Evolutionary conservation across 2,888 invertebrate species (phyloP).

Genomic region (Yponomeuta evonymella): DNA sequence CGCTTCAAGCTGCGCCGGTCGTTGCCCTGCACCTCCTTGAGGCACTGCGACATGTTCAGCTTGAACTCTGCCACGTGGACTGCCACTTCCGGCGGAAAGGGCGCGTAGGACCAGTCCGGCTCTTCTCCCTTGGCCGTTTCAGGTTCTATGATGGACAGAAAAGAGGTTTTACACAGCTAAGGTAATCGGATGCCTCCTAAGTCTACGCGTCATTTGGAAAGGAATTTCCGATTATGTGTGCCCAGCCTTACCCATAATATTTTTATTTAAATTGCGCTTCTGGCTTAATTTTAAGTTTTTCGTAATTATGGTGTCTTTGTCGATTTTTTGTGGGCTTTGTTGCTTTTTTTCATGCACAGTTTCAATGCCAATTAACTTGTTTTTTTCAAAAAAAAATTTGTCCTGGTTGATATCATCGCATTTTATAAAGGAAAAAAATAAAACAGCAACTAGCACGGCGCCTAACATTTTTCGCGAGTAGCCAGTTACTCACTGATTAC

Average conservation of each 20-base stretch:
- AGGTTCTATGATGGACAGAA: background rate
- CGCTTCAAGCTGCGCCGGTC: constrained; percentile 47
- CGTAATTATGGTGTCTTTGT: constrained; percentile 56
- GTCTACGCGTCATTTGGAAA: no score
- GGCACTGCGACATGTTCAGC: constrained; percentile 60
- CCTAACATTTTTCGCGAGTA: background rate
- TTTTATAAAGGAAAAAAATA: background rate
- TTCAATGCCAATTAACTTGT: constrained; percentile 47
- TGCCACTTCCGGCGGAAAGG: constrained; percentile 47
- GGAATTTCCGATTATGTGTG: no score
- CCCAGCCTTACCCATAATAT: background rate
- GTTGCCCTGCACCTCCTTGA: constrained; percentile 48
- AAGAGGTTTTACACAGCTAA: background rate
- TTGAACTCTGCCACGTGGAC: constrained; percentile 53
- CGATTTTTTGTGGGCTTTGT: constrained; percentile 30
- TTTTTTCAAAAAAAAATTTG: constrained; percentile 24
- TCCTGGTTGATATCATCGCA: background rate
- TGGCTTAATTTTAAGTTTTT: constrained; percentile 48
- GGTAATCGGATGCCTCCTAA: background rate
- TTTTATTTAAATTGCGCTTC: constrained; percentile 35
- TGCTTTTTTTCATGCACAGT: constrained; percentile 36
- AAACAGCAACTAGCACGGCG: background rate
- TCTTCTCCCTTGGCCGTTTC: constrained; percentile 20
- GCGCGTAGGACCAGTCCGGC: constrained; percentile 74
- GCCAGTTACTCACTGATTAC: no score